These are phyloP conservation scores for Cepaea hortensis DNA, from an alignment of 2,888 invertebrate genomes.

Conservation along the genomic window DNA sequence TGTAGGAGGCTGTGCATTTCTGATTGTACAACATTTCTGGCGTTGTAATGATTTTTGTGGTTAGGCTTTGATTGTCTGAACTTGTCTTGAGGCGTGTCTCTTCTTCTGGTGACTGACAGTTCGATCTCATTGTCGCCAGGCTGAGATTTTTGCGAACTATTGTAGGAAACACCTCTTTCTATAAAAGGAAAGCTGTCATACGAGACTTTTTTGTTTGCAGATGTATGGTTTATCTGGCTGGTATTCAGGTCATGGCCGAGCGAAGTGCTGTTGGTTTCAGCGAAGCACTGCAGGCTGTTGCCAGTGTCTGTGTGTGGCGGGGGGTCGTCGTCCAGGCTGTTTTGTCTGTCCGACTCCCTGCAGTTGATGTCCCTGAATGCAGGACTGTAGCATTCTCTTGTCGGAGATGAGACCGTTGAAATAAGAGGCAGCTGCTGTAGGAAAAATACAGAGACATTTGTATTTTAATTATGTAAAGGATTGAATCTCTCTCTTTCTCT, in stretches of 20 bases:
- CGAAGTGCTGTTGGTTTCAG: neutral
- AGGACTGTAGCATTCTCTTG: neutral
- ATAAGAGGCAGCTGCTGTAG: neutral
- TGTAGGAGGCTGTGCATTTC: conserved; percentile 18
- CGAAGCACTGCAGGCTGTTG: neutral
- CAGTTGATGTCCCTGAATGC: neutral
- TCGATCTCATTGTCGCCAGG: neutral
- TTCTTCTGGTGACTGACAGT: neutral
- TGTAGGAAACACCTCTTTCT: conserved; percentile 6
- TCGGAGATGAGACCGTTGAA: neutral
- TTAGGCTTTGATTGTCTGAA: neutral
- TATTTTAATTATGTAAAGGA: neutral
- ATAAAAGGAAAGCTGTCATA: conserved; percentile 10
- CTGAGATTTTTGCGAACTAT: neutral
- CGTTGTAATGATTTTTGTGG: conserved; percentile 1
- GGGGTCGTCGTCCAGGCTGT: neutral
- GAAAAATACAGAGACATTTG: neutral
- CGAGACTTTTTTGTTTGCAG: neutral
- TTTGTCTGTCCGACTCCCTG: neutral
- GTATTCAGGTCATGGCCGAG: neutral
- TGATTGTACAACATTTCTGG: neutral
- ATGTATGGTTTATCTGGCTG: neutral
- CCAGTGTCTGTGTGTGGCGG: too few relatives aligned
- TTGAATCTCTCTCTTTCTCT: neutral
- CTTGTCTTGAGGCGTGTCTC: neutral